Percentiles rank a stretch among this genome's conserved stretches.
phyloP scores from a whole-genome alignment of 2,113 vertebrate genomes.

The Damaliscus lunatus region DNA sequence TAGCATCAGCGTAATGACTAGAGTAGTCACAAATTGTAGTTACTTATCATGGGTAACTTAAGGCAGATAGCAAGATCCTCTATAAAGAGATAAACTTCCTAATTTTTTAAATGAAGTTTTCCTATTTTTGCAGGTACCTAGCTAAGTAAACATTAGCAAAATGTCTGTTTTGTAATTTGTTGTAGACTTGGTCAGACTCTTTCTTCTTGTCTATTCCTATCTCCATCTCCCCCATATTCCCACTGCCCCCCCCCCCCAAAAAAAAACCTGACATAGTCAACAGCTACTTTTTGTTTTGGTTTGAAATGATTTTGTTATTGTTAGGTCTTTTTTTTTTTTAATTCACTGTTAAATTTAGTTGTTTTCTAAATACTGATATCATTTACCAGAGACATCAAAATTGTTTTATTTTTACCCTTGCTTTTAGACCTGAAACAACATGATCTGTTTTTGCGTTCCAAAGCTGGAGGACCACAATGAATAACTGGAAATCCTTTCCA shows the following conservation, averaged over 20 bases:
- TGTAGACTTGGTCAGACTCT: neutral
- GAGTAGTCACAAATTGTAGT: neutral
- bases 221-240: neutral
- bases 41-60: neutral
- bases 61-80: neutral
- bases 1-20: neutral
- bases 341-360: neutral
- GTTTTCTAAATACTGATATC: neutral
- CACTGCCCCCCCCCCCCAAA: rapidly evolving
- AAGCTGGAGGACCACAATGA: neutral
- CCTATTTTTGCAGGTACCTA: neutral
- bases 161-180: neutral
- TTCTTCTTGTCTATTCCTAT: neutral
- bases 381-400: slow-evolving; percentile 9
- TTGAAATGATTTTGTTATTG: slow-evolving; percentile 14
- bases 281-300: neutral
- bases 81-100: neutral
- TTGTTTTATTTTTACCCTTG: slow-evolving; percentile 37
- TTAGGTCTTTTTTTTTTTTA: neutral
- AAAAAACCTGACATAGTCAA: neutral
- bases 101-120: neutral
- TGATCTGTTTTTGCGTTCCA: slow-evolving; percentile 18
- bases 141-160: neutral
- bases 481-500: slow-evolving; percentile 43
- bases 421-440: slow-evolving; percentile 30